Evolutionary conservation across 2,113 vertebrate genomes (phyloP).

Genomic region (Hippocampus comes): DNA sequence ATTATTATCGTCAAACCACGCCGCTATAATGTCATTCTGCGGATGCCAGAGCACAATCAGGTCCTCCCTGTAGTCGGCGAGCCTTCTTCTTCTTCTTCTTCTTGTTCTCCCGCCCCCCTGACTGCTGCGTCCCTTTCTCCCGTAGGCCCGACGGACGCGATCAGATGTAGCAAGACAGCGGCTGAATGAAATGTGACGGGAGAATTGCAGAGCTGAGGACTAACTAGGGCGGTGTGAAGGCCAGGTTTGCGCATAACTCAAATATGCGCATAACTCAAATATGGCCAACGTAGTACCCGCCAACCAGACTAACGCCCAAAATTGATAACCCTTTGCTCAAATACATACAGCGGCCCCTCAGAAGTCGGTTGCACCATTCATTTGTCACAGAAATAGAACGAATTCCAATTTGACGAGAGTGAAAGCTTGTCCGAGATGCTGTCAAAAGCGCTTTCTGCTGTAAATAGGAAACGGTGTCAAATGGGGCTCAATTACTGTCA

Average conservation of each 20-base stretch:
- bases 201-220: conserved; percentile 33
- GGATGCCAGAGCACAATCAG: conserved; percentile 75
- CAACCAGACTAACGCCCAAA: background rate
- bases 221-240: conserved; percentile 22
- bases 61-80: conserved; percentile 68
- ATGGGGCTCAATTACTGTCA: too few relatives aligned
- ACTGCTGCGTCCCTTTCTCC: conserved; percentile 17
- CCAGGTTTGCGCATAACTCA: conserved; percentile 24
- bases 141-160: conserved; percentile 30
- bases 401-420: too few relatives aligned
- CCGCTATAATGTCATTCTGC: conserved; percentile 79
- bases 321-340: background rate
- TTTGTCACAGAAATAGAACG: background rate
- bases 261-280: conserved; percentile 19
- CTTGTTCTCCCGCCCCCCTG: background rate
- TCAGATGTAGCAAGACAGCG: conserved; percentile 34
- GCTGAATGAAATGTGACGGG: conserved; percentile 55
- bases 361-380: background rate
- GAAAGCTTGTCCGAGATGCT: too few relatives aligned
- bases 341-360: background rate
- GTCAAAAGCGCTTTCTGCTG: too few relatives aligned
- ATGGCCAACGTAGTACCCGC: background rate
- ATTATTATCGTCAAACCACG: conserved; percentile 81
- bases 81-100: conserved; percentile 28
- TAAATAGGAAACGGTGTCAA: too few relatives aligned